These are phyloP conservation scores for Caradrina clavipalpis DNA, from an alignment of 2,888 invertebrate species.

Conservation along the genomic window DNA sequence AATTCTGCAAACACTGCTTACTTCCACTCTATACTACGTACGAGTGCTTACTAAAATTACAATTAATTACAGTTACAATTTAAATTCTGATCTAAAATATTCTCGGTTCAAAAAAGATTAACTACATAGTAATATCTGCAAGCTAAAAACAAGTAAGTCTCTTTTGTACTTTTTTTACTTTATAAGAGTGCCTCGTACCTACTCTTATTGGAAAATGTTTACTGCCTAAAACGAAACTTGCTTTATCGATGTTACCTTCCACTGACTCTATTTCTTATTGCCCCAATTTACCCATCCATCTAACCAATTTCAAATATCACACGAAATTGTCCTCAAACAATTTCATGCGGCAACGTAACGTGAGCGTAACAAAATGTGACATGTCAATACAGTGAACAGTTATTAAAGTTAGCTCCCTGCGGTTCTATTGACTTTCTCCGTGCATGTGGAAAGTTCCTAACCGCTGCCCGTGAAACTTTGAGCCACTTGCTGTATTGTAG, in stretches of 20 bases:
- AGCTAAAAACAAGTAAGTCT: too few species aligned
- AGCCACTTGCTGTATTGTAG: slow-evolving; percentile 26
- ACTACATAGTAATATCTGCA: too few species aligned
- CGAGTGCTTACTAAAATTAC: too few species aligned
- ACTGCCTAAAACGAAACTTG: not conserved
- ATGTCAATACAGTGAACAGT: slow-evolving; percentile 32
- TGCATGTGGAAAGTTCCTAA: slow-evolving; percentile 50
- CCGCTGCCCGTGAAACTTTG: slow-evolving; percentile 50
- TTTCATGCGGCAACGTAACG: not conserved
- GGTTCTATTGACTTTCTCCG: slow-evolving; percentile 54
- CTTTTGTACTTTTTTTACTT: too few species aligned
- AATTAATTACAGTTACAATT: too few species aligned
- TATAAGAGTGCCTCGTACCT: too few species aligned
- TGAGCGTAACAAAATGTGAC: slow-evolving; percentile 17
- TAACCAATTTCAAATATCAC: slow-evolving; percentile 16
- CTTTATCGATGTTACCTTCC: not conserved
- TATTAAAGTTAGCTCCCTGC: slow-evolving; percentile 43
- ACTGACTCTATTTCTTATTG: not conserved
- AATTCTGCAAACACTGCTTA: not conserved
- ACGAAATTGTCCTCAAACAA: slow-evolving; percentile 33
- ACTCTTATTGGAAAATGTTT: too few species aligned
- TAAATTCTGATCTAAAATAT: too few species aligned
- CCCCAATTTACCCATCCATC: slow-evolving; percentile 3
- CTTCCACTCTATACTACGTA: too few species aligned
- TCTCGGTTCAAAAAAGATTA: too few species aligned